phyloP scores from a whole-genome alignment of 2,888 invertebrate species.

The Hyppa rectilinea region DNA sequence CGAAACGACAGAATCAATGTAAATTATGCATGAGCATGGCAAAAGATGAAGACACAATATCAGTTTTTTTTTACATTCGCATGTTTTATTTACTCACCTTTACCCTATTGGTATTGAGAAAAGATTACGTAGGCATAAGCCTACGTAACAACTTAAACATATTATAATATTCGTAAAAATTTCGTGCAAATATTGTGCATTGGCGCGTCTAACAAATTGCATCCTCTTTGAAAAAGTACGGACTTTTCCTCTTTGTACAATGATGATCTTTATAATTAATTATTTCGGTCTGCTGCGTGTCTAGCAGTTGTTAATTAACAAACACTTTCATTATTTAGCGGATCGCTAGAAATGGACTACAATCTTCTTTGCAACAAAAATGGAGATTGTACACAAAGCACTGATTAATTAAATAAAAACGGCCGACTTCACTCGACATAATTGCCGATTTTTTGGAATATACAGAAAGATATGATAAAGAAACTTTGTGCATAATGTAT shows the following conservation, averaged over 20 bases:
- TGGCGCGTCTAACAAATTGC: conserved; percentile 3
- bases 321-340: conserved; percentile 64
- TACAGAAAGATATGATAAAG: conserved; percentile 6
- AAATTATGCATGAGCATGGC: conserved; percentile 10
- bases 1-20: not conserved
- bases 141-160: not conserved
- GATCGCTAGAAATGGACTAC: conserved; percentile 7
- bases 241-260: conserved; percentile 29
- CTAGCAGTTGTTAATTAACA: conserved; percentile 51
- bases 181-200: conserved; percentile 11
- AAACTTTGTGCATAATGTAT: conserved; percentile 3
- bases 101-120: conserved; percentile 9
- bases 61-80: not conserved
- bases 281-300: conserved; percentile 39
- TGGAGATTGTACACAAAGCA: conserved; percentile 9
- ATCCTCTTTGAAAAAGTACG: conserved; percentile 9
- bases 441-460: conserved; percentile 11
- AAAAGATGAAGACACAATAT: not conserved
- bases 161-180: not conserved
- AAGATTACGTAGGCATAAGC: conserved; percentile 14
- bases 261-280: conserved; percentile 33
- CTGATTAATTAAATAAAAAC: conserved; percentile 24
- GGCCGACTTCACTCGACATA: conserved; percentile 5
- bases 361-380: conserved; percentile 28
- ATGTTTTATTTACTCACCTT: not conserved